A percentile compares a stretch with the other conserved stretches of the same genome.
These are phyloP conservation scores for Philopedon plagiatum DNA, from an alignment of 2,888 invertebrate genomes.

Conservation along the genomic window DNA sequence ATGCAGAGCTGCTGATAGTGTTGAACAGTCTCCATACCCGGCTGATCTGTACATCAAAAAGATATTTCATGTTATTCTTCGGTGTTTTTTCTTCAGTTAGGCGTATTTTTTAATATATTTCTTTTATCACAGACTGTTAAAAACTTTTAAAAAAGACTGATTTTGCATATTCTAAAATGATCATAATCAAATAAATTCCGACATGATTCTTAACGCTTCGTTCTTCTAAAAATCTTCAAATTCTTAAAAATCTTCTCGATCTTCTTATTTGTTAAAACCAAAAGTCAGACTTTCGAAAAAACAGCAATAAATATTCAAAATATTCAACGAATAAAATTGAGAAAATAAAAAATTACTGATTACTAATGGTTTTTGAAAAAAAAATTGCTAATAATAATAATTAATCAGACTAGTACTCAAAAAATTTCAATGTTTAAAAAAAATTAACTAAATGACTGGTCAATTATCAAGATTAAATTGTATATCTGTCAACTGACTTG, in stretches of 20 bases:
- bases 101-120: conserved; percentile 1
- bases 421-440: conserved; percentile 23
- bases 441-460: conserved; percentile 29
- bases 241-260: background rate
- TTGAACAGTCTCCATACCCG: conserved; percentile 56
- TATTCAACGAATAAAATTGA: conserved; percentile 4
- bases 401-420: conserved; percentile 34
- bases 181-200: too few relatives aligned
- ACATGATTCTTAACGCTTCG: too few relatives aligned
- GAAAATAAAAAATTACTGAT: background rate
- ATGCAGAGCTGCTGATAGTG: conserved; percentile 65
- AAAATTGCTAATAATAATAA: conserved; percentile 56
- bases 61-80: conserved; percentile 11
- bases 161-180: too few relatives aligned
- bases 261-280: background rate
- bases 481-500: conserved; percentile 69
- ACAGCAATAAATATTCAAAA: background rate
- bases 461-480: conserved; percentile 63
- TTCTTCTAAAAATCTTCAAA: background rate
- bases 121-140: conserved; percentile 7
- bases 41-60: conserved; percentile 35
- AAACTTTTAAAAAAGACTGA: background rate
- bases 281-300: background rate
- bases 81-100: background rate
- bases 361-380: too few relatives aligned